Evolutionary conservation across 2,888 invertebrate genomes (phyloP), one percentile per base, ranked within the genome.

Genomic region (Carpatolechia fugitivella): DNA sequence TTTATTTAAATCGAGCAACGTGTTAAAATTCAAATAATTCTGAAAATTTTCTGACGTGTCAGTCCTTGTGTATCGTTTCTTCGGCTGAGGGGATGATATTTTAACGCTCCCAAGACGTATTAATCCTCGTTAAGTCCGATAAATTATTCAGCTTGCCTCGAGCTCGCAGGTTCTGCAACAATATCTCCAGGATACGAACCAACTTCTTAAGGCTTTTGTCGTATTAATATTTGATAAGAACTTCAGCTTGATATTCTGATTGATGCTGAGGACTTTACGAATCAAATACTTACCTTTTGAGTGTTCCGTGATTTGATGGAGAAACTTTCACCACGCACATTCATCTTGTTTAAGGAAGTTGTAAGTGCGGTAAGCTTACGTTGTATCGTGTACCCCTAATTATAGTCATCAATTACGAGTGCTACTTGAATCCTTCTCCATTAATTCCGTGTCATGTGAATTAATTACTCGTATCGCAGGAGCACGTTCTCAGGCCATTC

Each of bases 111-210:
- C 72, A 65, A 64, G 74, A 75, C 72, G 69, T 77, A 80, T 82
- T 84, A 85, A 84, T 81, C 79, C 80, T 76, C 72, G 78, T 82
- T 81, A 82, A 80, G 78, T 71, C 74, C 70, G 66, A 80, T 85
- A 74, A 82, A 83, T 85, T 79, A 85, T 86, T 84, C 80, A 83
- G 73, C 67, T 70, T 65, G 68, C 68, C 64, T 56, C 52, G 55
- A 60, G 61, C 47, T 46, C 44, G 24, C 14, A 36, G 52, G 35
- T 29, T 59, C 60, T 55, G 59, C 57, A 51, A 62, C 64, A 60
- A 55, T 59, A 60, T 60, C 61, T 54, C 8, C 59, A 57, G 64
- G 58, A 55, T 56, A 61, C 62, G 54, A 54, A 52, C 20, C 29
- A 67, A 70, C 63, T 70, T 72, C 24, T 65, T 69, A 68, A 67